Base-by-base conservation (phyloP, 2,888 invertebrate genomes). In the Mimachlamys varia region DNA sequence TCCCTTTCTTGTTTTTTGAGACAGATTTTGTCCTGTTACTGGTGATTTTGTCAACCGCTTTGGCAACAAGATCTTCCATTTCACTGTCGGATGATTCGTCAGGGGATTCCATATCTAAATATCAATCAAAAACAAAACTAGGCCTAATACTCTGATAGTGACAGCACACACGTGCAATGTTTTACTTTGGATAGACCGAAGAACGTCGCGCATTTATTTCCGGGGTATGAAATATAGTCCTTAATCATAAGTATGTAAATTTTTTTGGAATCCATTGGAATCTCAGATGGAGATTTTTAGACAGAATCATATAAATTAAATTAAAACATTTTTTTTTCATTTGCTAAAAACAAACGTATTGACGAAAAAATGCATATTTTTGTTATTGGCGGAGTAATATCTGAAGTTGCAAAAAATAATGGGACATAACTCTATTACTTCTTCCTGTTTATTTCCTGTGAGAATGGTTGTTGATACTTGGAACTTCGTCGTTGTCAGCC, bases 21-120 rank as follows among this genome's bases (percentile, higher is more conserved):
- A 38, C 53, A 38, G 87, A 87, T 22, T 53, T 88, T 87, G 44
- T 90, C 17, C 87, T 90, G 27, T 50, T 89, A 37, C 22, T 38
- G 38, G 89, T 89, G 19, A 55, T 88, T 22, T 87, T 88, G 38
- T 91, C 89, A 7, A 7, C 13, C 13, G 89, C 89, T 33, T 50
- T 37, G 27, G 27, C 37, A 19, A 87, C 90, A 7, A 91, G 33
- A 27, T 91, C 90, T 27, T 89, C 89, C 44, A 89, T 89, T 50
- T 91, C 90, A 58, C 55, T 89, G 37, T 88, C 89, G 2, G 88
- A 89, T 33, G 62, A 58, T 33, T 89, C 88, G 12, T 49, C 58
- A 55, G 89, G 62, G 37, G 76, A 76, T 12, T 76, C 76, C 76
- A 76, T 76, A 33, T 33, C 33, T 76, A 33, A 76, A 58, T 0